Evolutionary conservation across 2,797 vertebrate species (phyloP).

Genomic region (Sebastes nivosus): DNA sequence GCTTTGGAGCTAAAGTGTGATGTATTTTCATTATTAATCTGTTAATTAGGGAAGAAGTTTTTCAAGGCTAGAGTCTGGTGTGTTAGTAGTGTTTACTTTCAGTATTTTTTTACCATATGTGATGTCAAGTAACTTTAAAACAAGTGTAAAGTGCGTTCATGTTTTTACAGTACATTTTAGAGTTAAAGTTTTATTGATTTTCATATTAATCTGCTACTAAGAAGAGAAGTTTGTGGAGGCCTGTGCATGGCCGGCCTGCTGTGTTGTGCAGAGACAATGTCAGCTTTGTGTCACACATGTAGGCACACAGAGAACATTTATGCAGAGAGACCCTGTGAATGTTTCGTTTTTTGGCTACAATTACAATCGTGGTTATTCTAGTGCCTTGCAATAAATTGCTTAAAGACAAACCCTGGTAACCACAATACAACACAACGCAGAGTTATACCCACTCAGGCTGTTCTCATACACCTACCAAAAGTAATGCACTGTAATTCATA

Average conservation of each 20-base stretch:
- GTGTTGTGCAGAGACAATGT: not conserved
- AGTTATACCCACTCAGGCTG: not conserved
- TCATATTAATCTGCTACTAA: not conserved
- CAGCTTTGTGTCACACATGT: too few relatives aligned
- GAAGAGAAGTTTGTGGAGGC: not conserved
- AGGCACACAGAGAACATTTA: not conserved
- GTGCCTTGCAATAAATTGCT: not conserved
- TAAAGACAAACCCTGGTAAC: not conserved
- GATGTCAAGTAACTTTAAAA: not conserved
- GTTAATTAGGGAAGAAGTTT: not conserved
- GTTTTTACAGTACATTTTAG: too few relatives aligned
- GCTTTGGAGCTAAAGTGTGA: not conserved
- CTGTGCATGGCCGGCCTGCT: not conserved
- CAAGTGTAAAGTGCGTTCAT: not conserved
- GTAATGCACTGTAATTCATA: too few relatives aligned
- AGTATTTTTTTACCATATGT: not conserved
- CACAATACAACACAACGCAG: not conserved
- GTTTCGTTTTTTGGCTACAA: not conserved
- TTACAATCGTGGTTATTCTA: not conserved
- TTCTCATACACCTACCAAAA: too few relatives aligned
- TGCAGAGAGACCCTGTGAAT: not conserved
- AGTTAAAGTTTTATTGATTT: not conserved
- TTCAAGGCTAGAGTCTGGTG: fast-evolving
- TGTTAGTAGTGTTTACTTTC: not conserved
- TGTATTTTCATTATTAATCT: not conserved